Conservation (phyloP, 2,113 vertebrate species). For the Ammospiza caudacuta region DNA sequence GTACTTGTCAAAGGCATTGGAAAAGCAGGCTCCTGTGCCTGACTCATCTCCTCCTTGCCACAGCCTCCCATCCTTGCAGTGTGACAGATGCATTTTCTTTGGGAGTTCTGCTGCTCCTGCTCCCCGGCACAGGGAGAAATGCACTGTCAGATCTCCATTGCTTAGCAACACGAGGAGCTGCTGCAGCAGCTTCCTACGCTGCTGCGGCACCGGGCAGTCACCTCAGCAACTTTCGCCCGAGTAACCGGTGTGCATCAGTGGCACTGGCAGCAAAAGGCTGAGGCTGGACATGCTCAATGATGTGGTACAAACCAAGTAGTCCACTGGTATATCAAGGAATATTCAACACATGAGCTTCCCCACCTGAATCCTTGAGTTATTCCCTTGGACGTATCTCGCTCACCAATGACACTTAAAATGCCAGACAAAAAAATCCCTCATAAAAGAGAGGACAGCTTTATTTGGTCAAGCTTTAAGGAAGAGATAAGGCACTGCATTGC, state of each 20-base stretch:
- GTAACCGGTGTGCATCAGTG: accelerated
- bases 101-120: background rate
- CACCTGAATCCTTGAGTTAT: background rate
- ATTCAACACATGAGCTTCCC: background rate
- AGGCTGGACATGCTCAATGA: accelerated
- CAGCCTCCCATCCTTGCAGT: background rate
- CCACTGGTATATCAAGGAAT: background rate
- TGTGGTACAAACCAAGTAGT: background rate
- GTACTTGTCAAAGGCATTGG: background rate
- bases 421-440: background rate
- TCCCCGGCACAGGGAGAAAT: accelerated
- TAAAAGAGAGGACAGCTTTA: background rate
- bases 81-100: background rate
- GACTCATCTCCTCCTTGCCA: background rate
- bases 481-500: background rate
- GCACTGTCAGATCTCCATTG: background rate
- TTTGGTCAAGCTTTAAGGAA: background rate
- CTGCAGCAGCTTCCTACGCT: background rate
- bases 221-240: background rate
- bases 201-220: background rate
- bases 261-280: background rate
- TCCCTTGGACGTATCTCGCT: background rate
- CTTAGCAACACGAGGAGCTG: slow-evolving; percentile 9
- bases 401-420: background rate
- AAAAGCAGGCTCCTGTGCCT: background rate